Conservation (phyloP, 2,113 vertebrate genomes). For the Hyaena hyaena region DNA sequence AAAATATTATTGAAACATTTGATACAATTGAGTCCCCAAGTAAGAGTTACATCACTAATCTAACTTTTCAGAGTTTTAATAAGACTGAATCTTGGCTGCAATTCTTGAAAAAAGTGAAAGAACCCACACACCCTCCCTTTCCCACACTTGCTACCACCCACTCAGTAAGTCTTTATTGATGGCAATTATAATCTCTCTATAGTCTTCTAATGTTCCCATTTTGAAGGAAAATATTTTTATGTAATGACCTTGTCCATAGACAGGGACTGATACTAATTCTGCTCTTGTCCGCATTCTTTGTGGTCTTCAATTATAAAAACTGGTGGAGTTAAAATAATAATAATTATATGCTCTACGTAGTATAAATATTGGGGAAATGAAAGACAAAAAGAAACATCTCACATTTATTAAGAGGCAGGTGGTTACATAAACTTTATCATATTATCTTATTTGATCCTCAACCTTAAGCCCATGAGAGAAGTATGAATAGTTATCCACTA, state of each 20-base stretch:
- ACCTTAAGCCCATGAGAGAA: not conserved
- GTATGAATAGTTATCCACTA: not conserved
- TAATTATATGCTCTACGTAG: not conserved
- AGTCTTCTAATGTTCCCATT: not conserved
- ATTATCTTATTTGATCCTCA: not conserved
- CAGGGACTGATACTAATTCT: not conserved
- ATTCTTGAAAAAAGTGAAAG: not conserved
- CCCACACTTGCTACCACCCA: not conserved
- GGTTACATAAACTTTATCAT: not conserved
- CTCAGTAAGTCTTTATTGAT: not conserved
- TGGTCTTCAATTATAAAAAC: slow-evolving; percentile 10
- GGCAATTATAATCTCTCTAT: not conserved
- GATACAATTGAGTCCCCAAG: not conserved
- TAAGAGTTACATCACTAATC: not conserved
- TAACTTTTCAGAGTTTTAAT: not conserved
- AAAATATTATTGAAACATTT: not conserved
- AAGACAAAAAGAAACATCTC: not conserved
- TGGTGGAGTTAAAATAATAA: not conserved
- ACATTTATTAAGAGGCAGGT: not conserved
- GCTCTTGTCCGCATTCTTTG: not conserved
- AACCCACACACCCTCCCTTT: not conserved
- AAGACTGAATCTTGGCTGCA: not conserved
- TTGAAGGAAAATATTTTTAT: not conserved
- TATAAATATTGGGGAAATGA: not conserved
- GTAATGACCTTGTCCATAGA: not conserved